phyloP scores from a whole-genome alignment of 2,113 vertebrate species.

The Leucopsar rothschildi region DNA sequence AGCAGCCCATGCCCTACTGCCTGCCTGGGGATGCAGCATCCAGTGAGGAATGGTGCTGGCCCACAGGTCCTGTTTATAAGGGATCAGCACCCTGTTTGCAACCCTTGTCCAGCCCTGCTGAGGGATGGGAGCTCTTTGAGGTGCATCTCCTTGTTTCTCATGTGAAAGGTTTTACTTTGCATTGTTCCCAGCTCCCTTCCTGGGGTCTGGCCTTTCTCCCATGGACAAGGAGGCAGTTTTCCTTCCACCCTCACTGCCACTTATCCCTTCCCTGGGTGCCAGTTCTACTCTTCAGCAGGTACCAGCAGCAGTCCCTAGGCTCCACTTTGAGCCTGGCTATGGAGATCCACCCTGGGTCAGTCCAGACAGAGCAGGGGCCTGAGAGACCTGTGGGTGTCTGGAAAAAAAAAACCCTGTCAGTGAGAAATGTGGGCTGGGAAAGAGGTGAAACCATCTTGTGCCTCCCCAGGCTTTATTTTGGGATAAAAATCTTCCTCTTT shows the following conservation, averaged over 20 bases:
- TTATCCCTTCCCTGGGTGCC: background rate
- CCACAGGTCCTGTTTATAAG: background rate
- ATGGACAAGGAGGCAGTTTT: background rate
- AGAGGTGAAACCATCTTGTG: background rate
- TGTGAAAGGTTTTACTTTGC: background rate
- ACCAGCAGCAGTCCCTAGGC: too few species aligned
- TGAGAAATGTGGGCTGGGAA: background rate
- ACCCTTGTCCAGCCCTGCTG: background rate
- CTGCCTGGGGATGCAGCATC: background rate
- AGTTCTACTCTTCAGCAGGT: background rate
- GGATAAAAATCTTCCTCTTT: background rate
- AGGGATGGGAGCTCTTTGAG: background rate
- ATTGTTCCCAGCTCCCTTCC: background rate
- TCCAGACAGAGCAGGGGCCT: background rate
- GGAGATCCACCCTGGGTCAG: background rate
- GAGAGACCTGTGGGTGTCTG: background rate
- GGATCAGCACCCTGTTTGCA: background rate
- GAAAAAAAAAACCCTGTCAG: background rate
- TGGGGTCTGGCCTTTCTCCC: background rate
- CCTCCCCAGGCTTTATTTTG: background rate
- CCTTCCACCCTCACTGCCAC: background rate
- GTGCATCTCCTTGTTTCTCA: background rate
- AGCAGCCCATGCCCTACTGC: background rate
- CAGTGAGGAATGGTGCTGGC: background rate
- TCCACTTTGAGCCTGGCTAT: background rate